Base-by-base conservation (phyloP, 2,797 vertebrate species). In the Girardinus metallicus region DNA sequence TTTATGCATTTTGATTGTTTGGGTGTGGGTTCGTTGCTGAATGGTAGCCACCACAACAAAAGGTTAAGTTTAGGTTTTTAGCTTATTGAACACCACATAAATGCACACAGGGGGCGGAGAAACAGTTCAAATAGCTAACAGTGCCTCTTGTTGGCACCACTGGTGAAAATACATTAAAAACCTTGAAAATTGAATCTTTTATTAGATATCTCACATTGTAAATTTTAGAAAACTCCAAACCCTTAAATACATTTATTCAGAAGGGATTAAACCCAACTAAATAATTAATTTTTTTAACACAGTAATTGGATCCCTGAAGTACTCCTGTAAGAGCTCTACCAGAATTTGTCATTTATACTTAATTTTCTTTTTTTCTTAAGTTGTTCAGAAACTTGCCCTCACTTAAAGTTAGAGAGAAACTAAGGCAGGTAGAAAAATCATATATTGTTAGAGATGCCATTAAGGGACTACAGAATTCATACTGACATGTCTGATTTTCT, bases 391-490 rank as follows among this genome's bases (percentile, higher is more conserved):
- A 21, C 21, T 51, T 51, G 49, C 21, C 7, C 18, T 51, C 18
- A 21, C 49, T 18, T 21, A 51, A 6, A 23, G 4, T 51, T 23
- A 51, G 21, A 8, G 49, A 51, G 21, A 51, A 51, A 23, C 18
- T 23, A 57, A 12, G 26, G 26, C 29, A 29, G 11, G 11, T 57
- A 11, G n/a, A 12, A 29, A 57, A 26, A 53, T 53, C 23, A 29
- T 29, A 29, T 29, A n/a, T 57, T 57, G n/a, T 57, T 13, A n/a
- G 53, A 18, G 11, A 57, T n/a, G 11, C 53, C 10, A 1, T 57
- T 68, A 29, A 80, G 83, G 72, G 79, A 77, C 80, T 43, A 53
- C 9, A 70, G 46, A n/a, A 41, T 80, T 71, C n/a, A 62, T 36
- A 11, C 49, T 9, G 73, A 44, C 5, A 47, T 76, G 43, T 73